These are phyloP conservation scores for Menidia menidia DNA, from an alignment of 2,797 vertebrate genomes.

Conservation along the genomic window DNA sequence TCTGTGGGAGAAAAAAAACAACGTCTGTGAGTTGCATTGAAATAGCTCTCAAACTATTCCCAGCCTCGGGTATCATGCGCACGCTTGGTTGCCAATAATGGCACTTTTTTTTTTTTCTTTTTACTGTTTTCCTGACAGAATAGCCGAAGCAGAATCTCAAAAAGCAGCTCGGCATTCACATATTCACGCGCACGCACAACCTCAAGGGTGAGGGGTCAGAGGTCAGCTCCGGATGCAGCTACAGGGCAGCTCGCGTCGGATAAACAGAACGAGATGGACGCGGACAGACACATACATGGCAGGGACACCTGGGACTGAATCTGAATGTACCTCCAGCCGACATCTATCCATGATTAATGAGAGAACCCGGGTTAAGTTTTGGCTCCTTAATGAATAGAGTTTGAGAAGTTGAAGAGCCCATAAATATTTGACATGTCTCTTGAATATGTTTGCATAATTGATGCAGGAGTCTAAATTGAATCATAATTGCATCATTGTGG, in stretches of 20 bases:
- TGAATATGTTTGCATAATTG: conserved; percentile 81
- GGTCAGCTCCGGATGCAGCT: conserved; percentile 27
- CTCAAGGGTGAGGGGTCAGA: conserved; percentile 20
- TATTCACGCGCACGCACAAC: neutral
- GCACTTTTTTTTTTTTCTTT: neutral
- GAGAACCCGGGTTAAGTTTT: conserved; percentile 66
- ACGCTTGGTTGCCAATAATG: neutral
- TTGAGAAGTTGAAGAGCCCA: conserved; percentile 74
- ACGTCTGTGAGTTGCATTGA: neutral
- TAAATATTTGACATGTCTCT: conserved; percentile 80
- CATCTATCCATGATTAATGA: conserved; percentile 80
- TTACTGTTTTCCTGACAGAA: neutral
- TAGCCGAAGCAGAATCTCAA: conserved; percentile 9
- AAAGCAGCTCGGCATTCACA: neutral
- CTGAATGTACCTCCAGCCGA: conserved; percentile 76
- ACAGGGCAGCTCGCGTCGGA: conserved; percentile 28
- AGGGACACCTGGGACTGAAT: conserved; percentile 50
- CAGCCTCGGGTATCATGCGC: neutral
- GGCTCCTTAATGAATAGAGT: conserved; percentile 73
- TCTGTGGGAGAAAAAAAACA: conserved; percentile 1
- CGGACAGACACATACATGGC: conserved; percentile 13
- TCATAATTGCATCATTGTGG: conserved; percentile 79
- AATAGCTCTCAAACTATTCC: neutral
- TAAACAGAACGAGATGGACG: conserved; percentile 21
- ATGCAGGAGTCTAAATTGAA: conserved; percentile 76